Conservation (phyloP, 2,113 vertebrate genomes). For the Misgurnus anguillicaudatus region DNA sequence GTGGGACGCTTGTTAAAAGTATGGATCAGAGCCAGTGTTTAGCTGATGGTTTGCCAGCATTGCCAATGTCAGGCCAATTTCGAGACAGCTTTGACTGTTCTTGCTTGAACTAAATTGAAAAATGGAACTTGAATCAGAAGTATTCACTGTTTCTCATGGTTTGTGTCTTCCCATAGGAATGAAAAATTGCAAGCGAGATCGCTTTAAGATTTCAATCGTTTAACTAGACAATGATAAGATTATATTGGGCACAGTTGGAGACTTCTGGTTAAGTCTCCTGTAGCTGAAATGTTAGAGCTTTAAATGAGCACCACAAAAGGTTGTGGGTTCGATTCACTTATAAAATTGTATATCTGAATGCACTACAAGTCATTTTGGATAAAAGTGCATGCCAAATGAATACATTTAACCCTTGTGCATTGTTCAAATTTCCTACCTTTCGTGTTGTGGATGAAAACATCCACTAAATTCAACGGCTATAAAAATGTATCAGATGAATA, state of each 20-base stretch:
- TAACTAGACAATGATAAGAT: neutral
- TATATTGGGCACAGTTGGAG: neutral
- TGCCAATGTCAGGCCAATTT: slow-evolving; percentile 17
- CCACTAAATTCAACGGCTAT: too few species aligned
- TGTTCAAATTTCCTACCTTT: too few species aligned
- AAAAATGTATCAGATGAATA: too few species aligned
- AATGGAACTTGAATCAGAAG: neutral
- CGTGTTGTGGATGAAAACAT: too few species aligned
- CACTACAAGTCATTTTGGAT: too few species aligned
- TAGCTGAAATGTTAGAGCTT: too few species aligned
- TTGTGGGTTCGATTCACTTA: too few species aligned
- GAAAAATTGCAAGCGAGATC: neutral
- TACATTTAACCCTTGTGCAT: too few species aligned
- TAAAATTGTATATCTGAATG: too few species aligned
- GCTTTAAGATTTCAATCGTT: neutral
- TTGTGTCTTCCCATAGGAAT: neutral
- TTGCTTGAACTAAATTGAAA: neutral
- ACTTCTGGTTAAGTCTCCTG: neutral
- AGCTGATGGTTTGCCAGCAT: slow-evolving; percentile 21
- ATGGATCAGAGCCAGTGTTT: slow-evolving; percentile 38
- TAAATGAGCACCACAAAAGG: too few species aligned
- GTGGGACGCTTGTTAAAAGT: slow-evolving; percentile 40
- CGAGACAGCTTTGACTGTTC: neutral
- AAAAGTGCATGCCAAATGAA: too few species aligned
- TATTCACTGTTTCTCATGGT: neutral